A percentile compares a stretch with the other conserved stretches of the same genome.
Evolutionary conservation across 2,113 vertebrate species (phyloP).

Genomic region (Laticauda laticaudata): DNA sequence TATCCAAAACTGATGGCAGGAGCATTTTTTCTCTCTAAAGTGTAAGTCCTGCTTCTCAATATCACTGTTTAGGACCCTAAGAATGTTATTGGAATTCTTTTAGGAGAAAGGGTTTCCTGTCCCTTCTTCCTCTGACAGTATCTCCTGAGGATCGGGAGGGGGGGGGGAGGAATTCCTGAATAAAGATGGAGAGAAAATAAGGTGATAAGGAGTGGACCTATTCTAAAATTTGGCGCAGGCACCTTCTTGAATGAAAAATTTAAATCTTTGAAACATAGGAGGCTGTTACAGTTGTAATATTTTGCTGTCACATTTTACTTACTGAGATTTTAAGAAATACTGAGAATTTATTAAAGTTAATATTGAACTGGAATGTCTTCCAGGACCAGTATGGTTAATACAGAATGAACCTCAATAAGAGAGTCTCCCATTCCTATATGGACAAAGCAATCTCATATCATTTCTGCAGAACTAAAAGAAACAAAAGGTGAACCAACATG

Average conservation of each 20-base stretch:
- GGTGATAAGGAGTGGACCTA: not conserved
- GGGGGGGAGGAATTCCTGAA: not conserved
- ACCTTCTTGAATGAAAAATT: not conserved
- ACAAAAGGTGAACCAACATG: not conserved
- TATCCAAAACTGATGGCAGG: slow-evolving; percentile 40
- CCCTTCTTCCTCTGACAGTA: not conserved
- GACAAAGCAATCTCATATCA: not conserved
- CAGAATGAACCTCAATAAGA: slow-evolving; percentile 37
- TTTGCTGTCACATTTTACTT: slow-evolving; percentile 62
- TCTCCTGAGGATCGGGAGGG: too few species aligned
- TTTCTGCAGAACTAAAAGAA: not conserved
- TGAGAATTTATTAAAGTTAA: slow-evolving; percentile 64
- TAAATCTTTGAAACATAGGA: slow-evolving; percentile 63
- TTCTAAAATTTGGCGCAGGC: not conserved
- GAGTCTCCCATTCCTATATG: slow-evolving; percentile 42
- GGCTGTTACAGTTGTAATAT: slow-evolving; percentile 66
- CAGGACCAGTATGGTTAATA: slow-evolving; percentile 44
- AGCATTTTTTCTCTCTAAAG: not conserved
- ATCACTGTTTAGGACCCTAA: not conserved
- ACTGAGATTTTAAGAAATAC: slow-evolving; percentile 54
- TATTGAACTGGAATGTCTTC: slow-evolving; percentile 47
- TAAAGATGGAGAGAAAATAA: not conserved
- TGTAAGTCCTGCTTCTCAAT: not conserved
- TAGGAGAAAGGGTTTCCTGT: not conserved
- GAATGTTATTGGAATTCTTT: not conserved